These are phyloP conservation scores for Leuciscus waleckii DNA, from an alignment of 2,797 vertebrate genomes.

Conservation along the genomic window DNA sequence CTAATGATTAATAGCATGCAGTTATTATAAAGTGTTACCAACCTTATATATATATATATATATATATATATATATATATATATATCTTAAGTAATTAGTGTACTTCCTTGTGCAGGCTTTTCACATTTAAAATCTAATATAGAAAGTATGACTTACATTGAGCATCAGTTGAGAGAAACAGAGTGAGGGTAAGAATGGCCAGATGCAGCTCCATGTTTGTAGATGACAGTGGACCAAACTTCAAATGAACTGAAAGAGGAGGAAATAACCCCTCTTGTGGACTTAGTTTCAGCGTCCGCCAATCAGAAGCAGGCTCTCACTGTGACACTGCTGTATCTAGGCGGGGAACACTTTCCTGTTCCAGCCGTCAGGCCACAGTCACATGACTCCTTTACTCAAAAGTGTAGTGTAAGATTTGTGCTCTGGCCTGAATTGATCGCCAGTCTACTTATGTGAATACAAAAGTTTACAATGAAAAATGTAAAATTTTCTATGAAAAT, in stretches of 20 bases:
- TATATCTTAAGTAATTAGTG: no score
- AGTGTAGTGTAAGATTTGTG: no score
- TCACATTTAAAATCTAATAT: neutral
- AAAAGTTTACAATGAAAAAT: no score
- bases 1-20: no score
- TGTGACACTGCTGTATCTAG: conserved; percentile 16
- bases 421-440: no score
- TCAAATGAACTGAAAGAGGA: neutral
- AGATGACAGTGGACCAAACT: neutral
- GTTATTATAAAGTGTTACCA: no score
- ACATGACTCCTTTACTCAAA: neutral
- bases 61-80: no score
- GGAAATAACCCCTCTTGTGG: neutral
- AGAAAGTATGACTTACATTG: neutral
- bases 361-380: neutral
- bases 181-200: neutral
- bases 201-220: conserved; percentile 11
- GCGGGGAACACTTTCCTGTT: neutral
- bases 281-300: neutral
- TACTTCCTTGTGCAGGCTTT: neutral
- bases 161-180: neutral
- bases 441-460: no score
- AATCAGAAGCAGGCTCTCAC: neutral
- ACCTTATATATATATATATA: no score
- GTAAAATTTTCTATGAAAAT: no score